These are phyloP conservation scores for Melinopterus prodromus DNA, from an alignment of 2,888 invertebrate genomes.

Conservation along the genomic window DNA sequence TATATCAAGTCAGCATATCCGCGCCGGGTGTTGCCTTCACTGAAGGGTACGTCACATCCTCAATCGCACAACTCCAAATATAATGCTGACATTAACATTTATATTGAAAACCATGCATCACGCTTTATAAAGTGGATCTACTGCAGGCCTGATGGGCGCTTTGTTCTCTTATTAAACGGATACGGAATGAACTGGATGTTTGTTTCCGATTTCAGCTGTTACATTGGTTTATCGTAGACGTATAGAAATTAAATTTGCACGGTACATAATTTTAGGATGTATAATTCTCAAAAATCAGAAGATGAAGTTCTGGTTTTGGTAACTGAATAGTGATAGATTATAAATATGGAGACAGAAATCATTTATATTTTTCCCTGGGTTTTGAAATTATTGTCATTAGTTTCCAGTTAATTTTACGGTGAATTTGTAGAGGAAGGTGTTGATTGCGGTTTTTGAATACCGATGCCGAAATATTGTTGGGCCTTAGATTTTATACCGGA, in stretches of 20 bases:
- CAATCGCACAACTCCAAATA: constrained; percentile 19
- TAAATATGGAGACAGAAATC: too few relatives aligned
- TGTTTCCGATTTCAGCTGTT: background rate
- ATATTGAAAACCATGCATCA: constrained; percentile 36
- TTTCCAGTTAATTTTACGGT: too few relatives aligned
- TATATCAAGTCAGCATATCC: constrained; percentile 12
- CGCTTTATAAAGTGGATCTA: constrained; percentile 7
- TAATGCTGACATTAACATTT: constrained; percentile 35
- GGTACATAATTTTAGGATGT: too few relatives aligned
- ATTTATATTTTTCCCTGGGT: too few relatives aligned
- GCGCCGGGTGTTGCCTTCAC: background rate
- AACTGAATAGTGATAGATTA: too few relatives aligned
- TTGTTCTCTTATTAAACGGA: constrained; percentile 5
- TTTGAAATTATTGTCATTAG: too few relatives aligned
- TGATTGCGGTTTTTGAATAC: too few relatives aligned
- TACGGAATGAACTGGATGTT: background rate
- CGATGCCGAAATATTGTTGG: too few relatives aligned
- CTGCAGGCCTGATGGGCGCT: background rate
- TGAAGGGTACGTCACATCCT: constrained; percentile 21
- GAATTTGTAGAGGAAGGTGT: too few relatives aligned
- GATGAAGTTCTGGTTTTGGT: too few relatives aligned
- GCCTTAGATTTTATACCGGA: too few relatives aligned
- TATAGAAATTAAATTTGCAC: background rate
- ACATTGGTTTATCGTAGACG: background rate
- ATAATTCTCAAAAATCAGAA: too few relatives aligned